phyloP scores from a whole-genome alignment of 1,140 invertebrate genomes.

The Nixonia krombeini region DNA sequence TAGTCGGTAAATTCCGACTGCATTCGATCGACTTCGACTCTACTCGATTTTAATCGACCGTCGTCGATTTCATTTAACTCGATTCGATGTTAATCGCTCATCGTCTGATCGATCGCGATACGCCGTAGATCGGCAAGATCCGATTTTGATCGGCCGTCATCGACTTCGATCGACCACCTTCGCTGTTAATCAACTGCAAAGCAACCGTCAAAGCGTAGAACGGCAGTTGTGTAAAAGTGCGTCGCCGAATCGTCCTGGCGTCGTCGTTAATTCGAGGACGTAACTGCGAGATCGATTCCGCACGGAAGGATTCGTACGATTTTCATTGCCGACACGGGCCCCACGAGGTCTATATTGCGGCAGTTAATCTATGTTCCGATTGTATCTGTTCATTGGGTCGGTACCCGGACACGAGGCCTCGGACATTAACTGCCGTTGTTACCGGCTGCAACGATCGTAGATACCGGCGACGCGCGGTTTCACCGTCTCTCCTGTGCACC shows the following conservation, averaged over 20 bases:
- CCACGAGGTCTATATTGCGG: conserved; percentile 69
- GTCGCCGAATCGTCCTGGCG: not conserved
- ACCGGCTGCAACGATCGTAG: conserved; percentile 66
- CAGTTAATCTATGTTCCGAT: conserved; percentile 69
- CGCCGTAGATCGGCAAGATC: no score
- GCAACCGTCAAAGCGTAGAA: no score
- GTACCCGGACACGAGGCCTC: conserved; percentile 62
- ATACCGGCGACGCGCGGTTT: conserved; percentile 59
- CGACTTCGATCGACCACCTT: no score
- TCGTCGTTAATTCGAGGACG: conserved; percentile 11
- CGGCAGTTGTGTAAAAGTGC: not conserved
- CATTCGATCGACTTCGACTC: no score
- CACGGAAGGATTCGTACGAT: conserved; percentile 48
- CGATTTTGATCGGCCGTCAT: no score
- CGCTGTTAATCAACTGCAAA: no score
- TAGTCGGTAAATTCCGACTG: no score
- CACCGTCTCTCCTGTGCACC: conserved; percentile 53
- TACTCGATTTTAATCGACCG: no score
- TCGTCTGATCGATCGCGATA: no score
- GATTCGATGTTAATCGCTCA: no score
- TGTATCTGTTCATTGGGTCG: conserved; percentile 70
- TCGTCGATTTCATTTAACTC: no score
- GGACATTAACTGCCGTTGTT: conserved; percentile 71
- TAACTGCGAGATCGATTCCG: conserved; percentile 34
- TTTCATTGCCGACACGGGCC: conserved; percentile 47